Evolutionary conservation across 64 coral and sea anemone species (phyloP).

Genomic region (Platygyra sinensis): DNA sequence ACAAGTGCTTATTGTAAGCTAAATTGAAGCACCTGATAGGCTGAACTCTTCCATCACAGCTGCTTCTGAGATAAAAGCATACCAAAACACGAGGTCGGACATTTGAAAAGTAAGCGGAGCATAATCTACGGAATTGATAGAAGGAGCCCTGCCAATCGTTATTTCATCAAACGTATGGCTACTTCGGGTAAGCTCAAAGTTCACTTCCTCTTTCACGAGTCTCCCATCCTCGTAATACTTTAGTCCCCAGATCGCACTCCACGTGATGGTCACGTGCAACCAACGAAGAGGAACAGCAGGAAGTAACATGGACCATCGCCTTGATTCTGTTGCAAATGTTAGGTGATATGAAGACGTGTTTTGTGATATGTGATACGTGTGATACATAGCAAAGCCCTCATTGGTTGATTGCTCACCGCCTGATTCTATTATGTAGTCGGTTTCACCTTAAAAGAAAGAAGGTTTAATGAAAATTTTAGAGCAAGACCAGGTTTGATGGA

Average conservation of each 20-base stretch:
- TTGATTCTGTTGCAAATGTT: not conserved
- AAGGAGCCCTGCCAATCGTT: not conserved
- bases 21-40: not conserved
- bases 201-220: not conserved
- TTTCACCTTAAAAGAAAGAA: not conserved
- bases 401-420: too few relatives aligned
- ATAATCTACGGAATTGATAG: rapidly evolving
- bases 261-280: conserved; percentile 2
- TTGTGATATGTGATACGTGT: not conserved
- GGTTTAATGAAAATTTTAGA: not conserved
- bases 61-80: not conserved
- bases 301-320: not conserved
- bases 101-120: not conserved
- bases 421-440: conserved; percentile 16
- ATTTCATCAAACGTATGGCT: not conserved
- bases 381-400: not conserved
- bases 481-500: too few relatives aligned
- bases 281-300: not conserved
- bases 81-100: conserved; percentile 11
- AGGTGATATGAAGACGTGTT: not conserved
- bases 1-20: not conserved
- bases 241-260: conserved; percentile 16
- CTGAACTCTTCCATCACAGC: not conserved
- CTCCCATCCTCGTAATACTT: conserved; percentile 14
- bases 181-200: not conserved